phyloP scores from a whole-genome alignment of 2,113 vertebrate species.

The Phylloscopus trochiloides region DNA sequence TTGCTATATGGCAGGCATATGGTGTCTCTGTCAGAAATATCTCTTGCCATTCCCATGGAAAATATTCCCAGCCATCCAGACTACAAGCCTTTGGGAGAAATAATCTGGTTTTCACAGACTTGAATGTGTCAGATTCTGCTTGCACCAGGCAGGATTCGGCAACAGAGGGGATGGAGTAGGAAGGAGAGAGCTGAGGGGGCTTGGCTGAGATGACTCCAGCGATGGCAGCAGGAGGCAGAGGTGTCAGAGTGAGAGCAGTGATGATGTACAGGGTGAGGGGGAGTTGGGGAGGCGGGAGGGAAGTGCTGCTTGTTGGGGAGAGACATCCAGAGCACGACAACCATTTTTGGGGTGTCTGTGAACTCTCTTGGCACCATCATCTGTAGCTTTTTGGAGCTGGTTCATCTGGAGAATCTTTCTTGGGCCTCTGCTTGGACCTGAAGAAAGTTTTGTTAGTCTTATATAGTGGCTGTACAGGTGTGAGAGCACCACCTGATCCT shows the following conservation, averaged over 20 bases:
- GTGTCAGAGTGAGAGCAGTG: not conserved
- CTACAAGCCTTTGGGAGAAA: not conserved
- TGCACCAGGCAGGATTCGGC: not conserved
- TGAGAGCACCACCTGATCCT: not conserved
- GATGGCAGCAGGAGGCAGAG: not conserved
- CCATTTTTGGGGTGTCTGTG: not conserved
- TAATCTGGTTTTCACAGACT: not conserved
- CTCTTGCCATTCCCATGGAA: not conserved
- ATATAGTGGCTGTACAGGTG: rapidly evolving
- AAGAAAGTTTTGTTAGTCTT: not conserved
- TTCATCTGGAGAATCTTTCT: not conserved
- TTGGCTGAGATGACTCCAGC: rapidly evolving
- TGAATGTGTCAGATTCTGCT: not conserved
- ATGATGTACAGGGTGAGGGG: not conserved
- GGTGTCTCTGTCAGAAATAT: not conserved
- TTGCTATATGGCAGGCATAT: slow-evolving; percentile 19
- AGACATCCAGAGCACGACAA: not conserved
- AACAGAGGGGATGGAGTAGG: not conserved
- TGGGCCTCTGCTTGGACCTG: not conserved
- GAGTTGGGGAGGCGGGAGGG: too few species aligned
- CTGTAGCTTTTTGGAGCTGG: not conserved
- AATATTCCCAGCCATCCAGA: not conserved
- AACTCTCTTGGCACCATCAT: not conserved
- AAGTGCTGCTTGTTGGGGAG: not conserved
- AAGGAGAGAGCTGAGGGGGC: not conserved